Evolutionary conservation across 2,797 vertebrate genomes (phyloP).

Genomic region (Uromys caudimaculatus): DNA sequence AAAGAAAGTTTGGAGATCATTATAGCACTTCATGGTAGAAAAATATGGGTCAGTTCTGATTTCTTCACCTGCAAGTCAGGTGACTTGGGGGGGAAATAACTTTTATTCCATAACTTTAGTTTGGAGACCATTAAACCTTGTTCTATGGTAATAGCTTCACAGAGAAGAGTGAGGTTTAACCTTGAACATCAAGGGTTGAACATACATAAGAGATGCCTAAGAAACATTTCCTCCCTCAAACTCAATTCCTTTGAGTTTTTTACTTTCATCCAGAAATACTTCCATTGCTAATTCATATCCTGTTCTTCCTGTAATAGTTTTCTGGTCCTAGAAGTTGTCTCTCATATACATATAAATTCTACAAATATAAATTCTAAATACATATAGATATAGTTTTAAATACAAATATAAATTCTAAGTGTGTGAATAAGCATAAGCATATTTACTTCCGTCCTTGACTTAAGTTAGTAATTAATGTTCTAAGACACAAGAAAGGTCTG

Average conservation of each 20-base stretch:
- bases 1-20: background rate
- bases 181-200: background rate
- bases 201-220: background rate
- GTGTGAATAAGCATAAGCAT: background rate
- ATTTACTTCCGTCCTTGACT: background rate
- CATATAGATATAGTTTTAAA: no score
- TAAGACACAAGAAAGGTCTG: background rate
- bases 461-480: background rate
- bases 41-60: background rate
- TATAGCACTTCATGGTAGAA: background rate
- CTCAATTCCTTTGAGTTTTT: background rate
- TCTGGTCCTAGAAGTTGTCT: background rate
- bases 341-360: background rate
- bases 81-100: slow-evolving; percentile 29
- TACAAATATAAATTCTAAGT: background rate
- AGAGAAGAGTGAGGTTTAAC: background rate
- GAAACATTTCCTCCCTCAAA: background rate
- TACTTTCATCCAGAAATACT: background rate
- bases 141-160: background rate
- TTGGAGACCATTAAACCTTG: background rate
- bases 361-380: background rate
- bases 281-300: background rate
- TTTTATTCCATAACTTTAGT: background rate
- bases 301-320: background rate
- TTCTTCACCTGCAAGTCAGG: slow-evolving; percentile 25